Conservation (phyloP, 2,113 vertebrate genomes). For the Egretta garzetta region DNA sequence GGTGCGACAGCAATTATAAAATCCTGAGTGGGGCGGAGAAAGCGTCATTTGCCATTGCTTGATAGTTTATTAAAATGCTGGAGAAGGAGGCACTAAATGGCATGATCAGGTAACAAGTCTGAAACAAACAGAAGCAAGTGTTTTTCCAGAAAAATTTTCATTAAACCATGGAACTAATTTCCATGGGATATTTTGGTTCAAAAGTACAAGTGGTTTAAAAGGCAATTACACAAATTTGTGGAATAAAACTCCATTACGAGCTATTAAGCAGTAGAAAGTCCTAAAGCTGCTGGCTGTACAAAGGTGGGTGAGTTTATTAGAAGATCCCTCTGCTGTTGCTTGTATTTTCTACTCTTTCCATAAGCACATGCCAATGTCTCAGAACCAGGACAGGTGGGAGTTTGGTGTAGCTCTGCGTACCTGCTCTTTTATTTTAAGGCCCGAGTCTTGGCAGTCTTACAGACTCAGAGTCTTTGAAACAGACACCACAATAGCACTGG, state of each 20-base stretch:
- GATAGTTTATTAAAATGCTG: not conserved
- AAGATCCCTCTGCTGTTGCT: not conserved
- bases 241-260: not conserved
- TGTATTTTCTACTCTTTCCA: rapidly evolving
- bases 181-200: not conserved
- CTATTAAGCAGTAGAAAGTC: not conserved
- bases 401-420: not conserved
- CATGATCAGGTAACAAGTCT: not conserved
- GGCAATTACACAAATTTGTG: not conserved
- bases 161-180: not conserved
- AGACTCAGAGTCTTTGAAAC: not conserved
- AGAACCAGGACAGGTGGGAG: not conserved
- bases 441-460: not conserved
- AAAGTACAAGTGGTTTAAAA: not conserved
- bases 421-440: not conserved
- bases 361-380: not conserved
- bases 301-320: not conserved
- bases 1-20: not conserved
- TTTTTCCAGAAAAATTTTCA: not conserved
- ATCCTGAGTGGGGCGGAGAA: not conserved
- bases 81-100: not conserved
- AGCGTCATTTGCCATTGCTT: not conserved
- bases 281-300: not conserved
- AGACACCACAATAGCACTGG: not conserved
- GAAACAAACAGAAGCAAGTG: not conserved